Evolutionary conservation across 2,113 vertebrate species (phyloP).

Genomic region (Pongo abelii): DNA sequence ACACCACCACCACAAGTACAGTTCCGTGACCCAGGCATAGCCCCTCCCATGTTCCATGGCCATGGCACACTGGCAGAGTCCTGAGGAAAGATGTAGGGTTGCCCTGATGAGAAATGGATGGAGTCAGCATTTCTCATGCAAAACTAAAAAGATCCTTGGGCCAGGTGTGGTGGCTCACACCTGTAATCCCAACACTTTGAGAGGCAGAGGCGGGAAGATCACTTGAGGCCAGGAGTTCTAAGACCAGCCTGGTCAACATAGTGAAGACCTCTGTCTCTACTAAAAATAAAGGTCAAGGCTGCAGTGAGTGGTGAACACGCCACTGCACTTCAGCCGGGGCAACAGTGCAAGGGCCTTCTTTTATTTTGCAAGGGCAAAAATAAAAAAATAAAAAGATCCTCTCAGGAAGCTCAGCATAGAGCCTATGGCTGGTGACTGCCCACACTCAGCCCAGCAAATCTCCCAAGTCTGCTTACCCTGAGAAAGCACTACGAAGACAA

Average conservation of each 20-base stretch:
- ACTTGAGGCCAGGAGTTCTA: background rate
- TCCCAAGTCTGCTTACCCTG: constrained; percentile 89
- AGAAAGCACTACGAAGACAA: constrained; percentile 89
- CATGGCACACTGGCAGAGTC: background rate
- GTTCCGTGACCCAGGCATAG: background rate
- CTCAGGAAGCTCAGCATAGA: background rate
- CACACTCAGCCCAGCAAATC: constrained; percentile 26
- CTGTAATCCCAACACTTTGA: background rate
- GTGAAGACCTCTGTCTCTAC: background rate
- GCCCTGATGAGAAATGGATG: background rate
- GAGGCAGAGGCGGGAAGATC: background rate
- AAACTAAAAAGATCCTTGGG: background rate
- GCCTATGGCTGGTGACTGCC: background rate
- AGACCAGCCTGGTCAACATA: background rate
- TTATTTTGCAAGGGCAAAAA: too few species aligned
- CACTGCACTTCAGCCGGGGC: too few species aligned
- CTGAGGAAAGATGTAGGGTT: background rate
- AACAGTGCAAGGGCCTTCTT: too few species aligned
- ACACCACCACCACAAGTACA: too few species aligned
- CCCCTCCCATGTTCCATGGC: background rate
- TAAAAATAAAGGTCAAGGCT: too few species aligned
- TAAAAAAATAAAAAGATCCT: background rate
- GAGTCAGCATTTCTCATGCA: background rate
- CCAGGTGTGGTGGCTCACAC: background rate
- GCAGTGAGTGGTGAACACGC: too few species aligned